Conservation (phyloP, 2,888 invertebrate species). For the Seladonia tumulorum region DNA sequence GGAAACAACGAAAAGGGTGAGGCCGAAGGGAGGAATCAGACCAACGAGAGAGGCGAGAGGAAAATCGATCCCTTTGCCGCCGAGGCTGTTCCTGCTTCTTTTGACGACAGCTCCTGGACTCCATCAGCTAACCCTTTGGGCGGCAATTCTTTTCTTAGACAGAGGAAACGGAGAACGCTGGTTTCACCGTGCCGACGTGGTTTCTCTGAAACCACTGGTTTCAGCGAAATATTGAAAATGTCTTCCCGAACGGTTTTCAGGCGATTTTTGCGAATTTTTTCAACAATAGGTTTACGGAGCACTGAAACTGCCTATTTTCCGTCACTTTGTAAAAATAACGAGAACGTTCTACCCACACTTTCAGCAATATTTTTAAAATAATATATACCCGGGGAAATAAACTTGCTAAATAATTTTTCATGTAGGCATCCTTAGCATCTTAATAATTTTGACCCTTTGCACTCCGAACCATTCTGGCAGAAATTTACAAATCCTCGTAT, state of each 20-base stretch:
- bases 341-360: no score
- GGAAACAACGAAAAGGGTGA: slow-evolving; percentile 5
- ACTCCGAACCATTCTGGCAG: no score
- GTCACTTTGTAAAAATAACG: no score
- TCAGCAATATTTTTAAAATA: no score
- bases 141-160: neutral
- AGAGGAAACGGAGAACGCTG: neutral
- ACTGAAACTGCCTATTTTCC: no score
- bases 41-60: slow-evolving; percentile 17
- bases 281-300: no score
- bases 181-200: neutral
- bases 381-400: no score
- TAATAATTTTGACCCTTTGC: no score
- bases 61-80: slow-evolving; percentile 41
- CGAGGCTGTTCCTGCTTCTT: neutral
- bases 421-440: no score
- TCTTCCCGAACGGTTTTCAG: neutral
- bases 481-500: no score
- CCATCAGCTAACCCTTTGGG: neutral
- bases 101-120: neutral
- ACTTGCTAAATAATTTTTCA: no score
- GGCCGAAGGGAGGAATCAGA: neutral
- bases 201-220: no score
- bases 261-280: neutral
- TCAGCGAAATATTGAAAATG: neutral